phyloP scores from a whole-genome alignment of 2,797 vertebrate species.

The Dicrostonyx torquatus region DNA sequence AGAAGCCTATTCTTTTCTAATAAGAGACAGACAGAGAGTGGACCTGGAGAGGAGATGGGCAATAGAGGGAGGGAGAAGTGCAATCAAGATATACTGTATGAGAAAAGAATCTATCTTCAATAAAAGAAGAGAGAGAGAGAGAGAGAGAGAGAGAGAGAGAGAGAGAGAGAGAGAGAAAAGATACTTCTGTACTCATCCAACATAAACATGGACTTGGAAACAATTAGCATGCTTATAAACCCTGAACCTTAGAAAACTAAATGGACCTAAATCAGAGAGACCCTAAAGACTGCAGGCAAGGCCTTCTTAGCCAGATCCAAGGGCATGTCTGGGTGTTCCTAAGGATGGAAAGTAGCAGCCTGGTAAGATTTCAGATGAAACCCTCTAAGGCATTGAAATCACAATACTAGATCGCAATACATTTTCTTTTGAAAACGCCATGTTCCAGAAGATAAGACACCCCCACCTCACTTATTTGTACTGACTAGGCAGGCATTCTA shows the following conservation, averaged over 20 bases:
- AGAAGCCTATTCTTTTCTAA: not conserved
- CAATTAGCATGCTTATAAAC: conserved; percentile 66
- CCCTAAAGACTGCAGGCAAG: not conserved
- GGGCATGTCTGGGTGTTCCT: not conserved
- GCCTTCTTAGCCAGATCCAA: not conserved
- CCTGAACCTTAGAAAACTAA: conserved; percentile 44
- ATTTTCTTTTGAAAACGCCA: conserved; percentile 28
- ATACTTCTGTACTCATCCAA: not conserved
- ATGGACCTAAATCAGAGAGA: conserved; percentile 59
- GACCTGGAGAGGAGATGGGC: too few species aligned
- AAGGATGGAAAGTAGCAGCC: not conserved
- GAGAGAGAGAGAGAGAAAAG: not conserved
- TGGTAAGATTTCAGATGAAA: conserved; percentile 31
- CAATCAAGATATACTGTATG: too few species aligned
- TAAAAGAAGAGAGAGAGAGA: not conserved
- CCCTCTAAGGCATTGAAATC: conserved; percentile 1
- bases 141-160: not conserved
- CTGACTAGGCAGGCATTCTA: not conserved
- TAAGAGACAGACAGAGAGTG: not conserved
- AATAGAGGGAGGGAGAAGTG: not conserved
- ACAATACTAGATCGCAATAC: not conserved
- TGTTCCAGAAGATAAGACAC: not conserved
- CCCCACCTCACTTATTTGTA: not conserved
- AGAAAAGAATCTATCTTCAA: not conserved
- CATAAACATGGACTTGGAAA: conserved; percentile 58